Evolutionary conservation across 2,888 invertebrate species (phyloP).

Genomic region (Brenthis hecate): DNA sequence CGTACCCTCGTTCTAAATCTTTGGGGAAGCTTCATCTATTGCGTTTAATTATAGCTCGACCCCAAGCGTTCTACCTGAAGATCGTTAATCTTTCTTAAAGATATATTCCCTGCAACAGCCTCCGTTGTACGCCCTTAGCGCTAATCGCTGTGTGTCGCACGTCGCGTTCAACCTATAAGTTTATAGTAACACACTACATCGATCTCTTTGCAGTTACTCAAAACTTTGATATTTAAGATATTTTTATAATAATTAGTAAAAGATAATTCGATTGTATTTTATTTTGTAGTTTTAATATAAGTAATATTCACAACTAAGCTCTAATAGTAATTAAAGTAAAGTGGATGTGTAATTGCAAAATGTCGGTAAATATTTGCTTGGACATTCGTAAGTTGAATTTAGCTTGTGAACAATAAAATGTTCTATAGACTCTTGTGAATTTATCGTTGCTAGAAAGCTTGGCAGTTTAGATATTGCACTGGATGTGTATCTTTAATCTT

Average conservation of each 20-base stretch:
- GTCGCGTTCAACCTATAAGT: constrained; percentile 15
- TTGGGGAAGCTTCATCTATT: constrained; percentile 77
- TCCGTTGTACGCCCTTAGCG: constrained; percentile 60
- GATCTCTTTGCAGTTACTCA: no score
- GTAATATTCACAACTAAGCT: no score
- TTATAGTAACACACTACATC: neutral
- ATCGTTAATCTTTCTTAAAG: constrained; percentile 83
- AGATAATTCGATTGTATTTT: no score
- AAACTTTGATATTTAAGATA: no score
- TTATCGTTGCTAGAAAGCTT: neutral
- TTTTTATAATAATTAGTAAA: no score
- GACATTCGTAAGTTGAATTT: no score
- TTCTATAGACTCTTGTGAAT: neutral
- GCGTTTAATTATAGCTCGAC: constrained; percentile 80
- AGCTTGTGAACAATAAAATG: neutral
- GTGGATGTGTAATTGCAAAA: no score
- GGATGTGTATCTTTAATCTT: constrained; percentile 44
- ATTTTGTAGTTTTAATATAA: no score
- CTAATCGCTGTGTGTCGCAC: constrained; percentile 72
- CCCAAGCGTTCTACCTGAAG: constrained; percentile 75
- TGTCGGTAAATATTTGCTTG: no score
- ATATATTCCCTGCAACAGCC: constrained; percentile 72
- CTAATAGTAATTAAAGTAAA: no score
- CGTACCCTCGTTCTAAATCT: constrained; percentile 76
- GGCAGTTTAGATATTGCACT: neutral